Percentiles rank a stretch among this genome's conserved stretches.
phyloP scores from a whole-genome alignment of 1,140 invertebrate genomes.

The Lasioglossum baleicum region DNA sequence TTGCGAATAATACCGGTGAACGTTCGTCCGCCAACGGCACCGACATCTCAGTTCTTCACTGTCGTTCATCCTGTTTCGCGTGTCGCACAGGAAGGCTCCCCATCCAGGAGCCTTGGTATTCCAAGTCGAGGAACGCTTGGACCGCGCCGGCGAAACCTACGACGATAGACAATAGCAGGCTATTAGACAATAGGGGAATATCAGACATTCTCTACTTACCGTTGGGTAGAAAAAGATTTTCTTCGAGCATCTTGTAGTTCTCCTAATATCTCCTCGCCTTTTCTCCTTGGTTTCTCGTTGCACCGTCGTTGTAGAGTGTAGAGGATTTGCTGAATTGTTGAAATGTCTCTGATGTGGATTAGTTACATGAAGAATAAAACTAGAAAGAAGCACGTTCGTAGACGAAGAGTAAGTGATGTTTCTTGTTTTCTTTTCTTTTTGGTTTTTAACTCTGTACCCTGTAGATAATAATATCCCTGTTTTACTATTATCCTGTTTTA shows the following conservation, averaged over 20 bases:
- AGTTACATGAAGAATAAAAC: slow-evolving; percentile 69
- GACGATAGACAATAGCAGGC: not conserved
- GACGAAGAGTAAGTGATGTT: slow-evolving; percentile 57
- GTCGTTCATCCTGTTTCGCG: slow-evolving; percentile 28
- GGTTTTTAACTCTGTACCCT: not conserved
- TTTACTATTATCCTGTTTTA: too few relatives aligned
- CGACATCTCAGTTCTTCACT: slow-evolving; percentile 27
- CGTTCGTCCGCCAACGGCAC: slow-evolving; percentile 16
- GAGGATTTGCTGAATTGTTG: not conserved
- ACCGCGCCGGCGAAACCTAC: too few relatives aligned
- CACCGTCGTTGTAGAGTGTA: not conserved
- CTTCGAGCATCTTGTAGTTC: not conserved
- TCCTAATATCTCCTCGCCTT: not conserved
- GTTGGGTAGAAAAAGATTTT: not conserved
- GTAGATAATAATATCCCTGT: too few relatives aligned
- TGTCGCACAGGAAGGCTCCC: not conserved
- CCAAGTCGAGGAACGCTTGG: not conserved
- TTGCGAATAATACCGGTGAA: slow-evolving; percentile 28
- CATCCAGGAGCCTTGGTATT: too few relatives aligned
- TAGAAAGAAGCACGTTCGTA: slow-evolving; percentile 64
- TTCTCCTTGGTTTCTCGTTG: not conserved
- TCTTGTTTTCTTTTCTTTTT: not conserved
- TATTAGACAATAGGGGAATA: not conserved
- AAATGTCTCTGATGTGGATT: slow-evolving; percentile 74
- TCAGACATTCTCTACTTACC: not conserved